Evolutionary conservation across 1,140 invertebrate genomes (phyloP), one percentile per base, ranked within the genome.

Genomic region (Neodiprion lecontei): DNA sequence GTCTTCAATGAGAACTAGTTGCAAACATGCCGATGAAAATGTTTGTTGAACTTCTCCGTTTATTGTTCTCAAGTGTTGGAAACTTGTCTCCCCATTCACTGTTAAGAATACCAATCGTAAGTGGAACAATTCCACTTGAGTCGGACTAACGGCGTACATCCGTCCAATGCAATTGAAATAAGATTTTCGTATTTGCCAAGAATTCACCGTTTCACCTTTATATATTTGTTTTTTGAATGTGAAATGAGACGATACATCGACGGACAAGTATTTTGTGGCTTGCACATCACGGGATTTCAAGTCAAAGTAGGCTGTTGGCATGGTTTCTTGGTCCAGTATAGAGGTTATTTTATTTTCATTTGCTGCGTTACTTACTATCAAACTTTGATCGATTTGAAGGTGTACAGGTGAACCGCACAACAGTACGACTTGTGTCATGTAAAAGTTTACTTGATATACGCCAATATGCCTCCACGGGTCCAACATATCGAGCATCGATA

Each of bases 51-150:
- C 10, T 7, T 72, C 40, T 8, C 77, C 80, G 74, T 88, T 70
- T 28, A 86, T 77, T 66, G 81, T 88, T 79, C 74, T 76, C 0
- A 88, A 69, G 71, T 80, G 50, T 73, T 77, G 53, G 78, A 86
- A 87, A 49, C 72, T 80, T 50, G 71, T 81, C 23, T 82, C 80
- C 17, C 84, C 86, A 69, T 48, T 73, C 21, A 84, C 76, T 17
- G 80, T 65, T 48, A 79, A 69, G 5, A 88, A 74, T 40, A 88
- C 69, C 65, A 88, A 7, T 47, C 82, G 48, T 48, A 88, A 74
- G 77, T 80, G 79, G 75, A 72, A 88, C 12, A 83, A 75, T 80
- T 86, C 84, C 1, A 67, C 48, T 17, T 80, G 72, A 4, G 77
- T 81, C 0, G 81, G 78, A 69, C 78, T 72, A 7, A 86, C 73